Evolutionary conservation across 2,113 vertebrate species (phyloP).

Genomic region (Lucifuga dentata): DNA sequence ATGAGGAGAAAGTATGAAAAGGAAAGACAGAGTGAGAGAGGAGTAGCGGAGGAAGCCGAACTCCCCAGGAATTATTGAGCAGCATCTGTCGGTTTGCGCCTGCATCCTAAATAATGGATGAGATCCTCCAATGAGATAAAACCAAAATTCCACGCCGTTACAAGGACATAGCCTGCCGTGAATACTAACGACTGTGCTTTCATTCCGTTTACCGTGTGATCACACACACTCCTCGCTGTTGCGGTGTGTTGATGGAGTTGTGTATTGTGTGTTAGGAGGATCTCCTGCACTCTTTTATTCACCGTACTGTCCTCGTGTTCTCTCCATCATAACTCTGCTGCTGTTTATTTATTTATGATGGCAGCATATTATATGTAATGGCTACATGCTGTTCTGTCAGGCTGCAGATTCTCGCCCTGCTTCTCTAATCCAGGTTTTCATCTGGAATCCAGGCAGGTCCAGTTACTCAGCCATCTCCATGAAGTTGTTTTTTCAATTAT

Average conservation of each 20-base stretch:
- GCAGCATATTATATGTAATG: background rate
- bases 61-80: conserved; percentile 72
- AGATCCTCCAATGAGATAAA: conserved; percentile 79
- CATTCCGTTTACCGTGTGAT: conserved; percentile 60
- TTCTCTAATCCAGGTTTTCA: too few species aligned
- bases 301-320: conserved; percentile 31
- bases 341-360: conserved; percentile 47
- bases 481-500: too few species aligned
- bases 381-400: background rate
- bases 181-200: conserved; percentile 75
- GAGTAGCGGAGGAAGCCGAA: conserved; percentile 39
- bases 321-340: conserved; percentile 21
- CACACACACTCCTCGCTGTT: conserved; percentile 24
- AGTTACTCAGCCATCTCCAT: too few species aligned
- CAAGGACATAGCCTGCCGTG: conserved; percentile 68
- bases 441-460: too few species aligned
- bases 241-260: conserved; percentile 30
- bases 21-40: conserved; percentile 26
- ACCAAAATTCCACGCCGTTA: conserved; percentile 64
- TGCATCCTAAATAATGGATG: conserved; percentile 80
- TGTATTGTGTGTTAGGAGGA: conserved; percentile 20
- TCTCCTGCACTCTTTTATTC: conserved; percentile 45
- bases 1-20: background rate
- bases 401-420: background rate
- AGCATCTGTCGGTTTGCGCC: conserved; percentile 56